Evolutionary conservation across 2,113 vertebrate species (phyloP), one percentile per base, ranked within the genome.

Genomic region (Steatornis caripensis): DNA sequence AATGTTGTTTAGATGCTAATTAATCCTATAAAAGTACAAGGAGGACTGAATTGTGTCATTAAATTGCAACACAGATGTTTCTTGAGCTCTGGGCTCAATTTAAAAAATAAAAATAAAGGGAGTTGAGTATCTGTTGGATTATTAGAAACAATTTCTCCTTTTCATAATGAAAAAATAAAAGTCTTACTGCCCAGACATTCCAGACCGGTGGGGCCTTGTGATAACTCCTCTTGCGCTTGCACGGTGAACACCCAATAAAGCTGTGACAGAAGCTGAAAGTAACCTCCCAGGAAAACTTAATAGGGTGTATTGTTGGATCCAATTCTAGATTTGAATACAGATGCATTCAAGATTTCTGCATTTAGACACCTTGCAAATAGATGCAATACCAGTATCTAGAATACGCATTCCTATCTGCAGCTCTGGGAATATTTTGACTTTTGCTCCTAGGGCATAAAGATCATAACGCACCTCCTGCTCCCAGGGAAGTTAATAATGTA

Each of bases 401-500:
- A 95, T 76, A 87, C 14, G 39, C 18, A 87, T n/a, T 57, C 26
- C 36, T 43, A 39, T 72, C 32, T 61, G 43, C 58, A 58, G 77
- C 78, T 76, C 34, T 53, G 48, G 51, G 84, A 92, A n/a, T 87
- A 90, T 76, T 93, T 69, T 89, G 76, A 66, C 81, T 93, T 93
- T 45, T 86, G 53, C 18, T 95, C 36, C 68, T 58, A 6, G 1
- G 55, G 70, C 66, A 74, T 2, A 76, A 69, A 37, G 26, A 64
- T 29, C 2, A 3, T 24, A 57, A 36, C 12, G 3, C 23, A 87
- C 24, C 79, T 90, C 45, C 61, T 76, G 72, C 83, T 72, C 72
- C 23, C 30, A 29, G 45, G 57, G n/a, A 90, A 83, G 46, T 94
- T 87, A 95, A 96, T 84, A 94, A 96, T 85, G 66, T 15, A 83